Conservation (phyloP, 2,113 vertebrate genomes). For the Mormoops blainvillei region DNA sequence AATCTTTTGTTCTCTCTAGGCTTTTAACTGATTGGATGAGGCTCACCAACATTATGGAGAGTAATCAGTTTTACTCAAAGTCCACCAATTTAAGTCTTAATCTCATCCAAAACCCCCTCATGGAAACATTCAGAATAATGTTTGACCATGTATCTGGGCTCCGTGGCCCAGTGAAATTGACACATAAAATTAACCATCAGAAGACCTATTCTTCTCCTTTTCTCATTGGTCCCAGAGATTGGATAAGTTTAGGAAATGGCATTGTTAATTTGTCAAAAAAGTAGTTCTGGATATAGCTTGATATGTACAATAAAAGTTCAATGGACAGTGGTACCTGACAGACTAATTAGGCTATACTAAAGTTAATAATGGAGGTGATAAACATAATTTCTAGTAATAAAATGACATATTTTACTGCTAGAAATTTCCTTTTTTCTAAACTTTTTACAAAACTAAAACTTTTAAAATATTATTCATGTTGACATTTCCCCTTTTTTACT, state of each 20-base stretch:
- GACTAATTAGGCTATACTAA: not conserved
- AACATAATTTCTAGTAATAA: slow-evolving; percentile 37
- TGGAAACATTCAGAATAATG: not conserved
- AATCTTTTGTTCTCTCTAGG: too few species aligned
- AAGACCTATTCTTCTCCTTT: not conserved
- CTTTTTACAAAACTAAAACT: not conserved
- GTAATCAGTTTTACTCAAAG: not conserved
- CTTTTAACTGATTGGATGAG: not conserved
- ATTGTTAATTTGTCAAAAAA: not conserved
- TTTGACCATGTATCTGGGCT: not conserved
- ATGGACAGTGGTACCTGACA: not conserved
- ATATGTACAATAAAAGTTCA: not conserved
- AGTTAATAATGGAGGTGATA: not conserved
- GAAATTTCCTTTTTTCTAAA: not conserved
- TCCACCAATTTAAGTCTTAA: not conserved
- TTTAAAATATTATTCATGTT: slow-evolving; percentile 36
- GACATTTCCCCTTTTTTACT: slow-evolving; percentile 26
- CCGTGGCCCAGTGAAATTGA: not conserved
- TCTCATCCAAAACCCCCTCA: not conserved
- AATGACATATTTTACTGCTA: not conserved
- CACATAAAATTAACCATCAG: not conserved
- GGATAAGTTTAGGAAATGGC: not conserved
- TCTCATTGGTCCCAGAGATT: not conserved
- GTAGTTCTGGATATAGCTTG: not conserved
- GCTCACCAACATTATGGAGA: not conserved